Percentiles rank a stretch among this genome's conserved stretches.
These are phyloP conservation scores for Lobophora halterata DNA, from an alignment of 2,888 invertebrate species.

Conservation along the genomic window DNA sequence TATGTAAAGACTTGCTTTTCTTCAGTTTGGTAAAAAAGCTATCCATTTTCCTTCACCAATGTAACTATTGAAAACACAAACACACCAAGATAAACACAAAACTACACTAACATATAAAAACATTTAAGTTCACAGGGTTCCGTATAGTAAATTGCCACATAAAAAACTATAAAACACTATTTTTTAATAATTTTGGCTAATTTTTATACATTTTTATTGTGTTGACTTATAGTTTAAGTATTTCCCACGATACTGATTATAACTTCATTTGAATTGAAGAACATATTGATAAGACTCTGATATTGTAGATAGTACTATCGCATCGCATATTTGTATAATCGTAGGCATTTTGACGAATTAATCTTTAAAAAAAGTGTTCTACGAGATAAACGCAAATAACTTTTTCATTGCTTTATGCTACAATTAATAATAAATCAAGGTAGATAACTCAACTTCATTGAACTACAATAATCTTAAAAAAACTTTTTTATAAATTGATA, in stretches of 20 bases:
- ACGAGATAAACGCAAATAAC: too few relatives aligned
- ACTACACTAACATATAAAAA: neutral
- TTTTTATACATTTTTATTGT: too few relatives aligned
- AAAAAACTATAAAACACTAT: conserved; percentile 4
- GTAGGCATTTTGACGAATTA: conserved; percentile 2
- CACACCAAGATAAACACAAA: neutral
- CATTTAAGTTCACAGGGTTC: neutral
- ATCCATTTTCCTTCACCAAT: conserved; percentile 6
- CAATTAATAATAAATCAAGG: too few relatives aligned
- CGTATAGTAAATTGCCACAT: neutral
- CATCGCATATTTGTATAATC: conserved; percentile 16
- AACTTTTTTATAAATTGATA: too few relatives aligned
- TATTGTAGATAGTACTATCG: conserved; percentile 14
- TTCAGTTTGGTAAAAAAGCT: conserved; percentile 12
- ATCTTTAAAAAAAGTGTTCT: neutral
- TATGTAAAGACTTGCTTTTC: conserved; percentile 22
- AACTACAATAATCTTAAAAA: too few relatives aligned
- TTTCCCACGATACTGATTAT: conserved; percentile 16
- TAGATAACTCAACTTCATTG: too few relatives aligned
- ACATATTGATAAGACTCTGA: conserved; percentile 13
- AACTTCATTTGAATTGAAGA: conserved; percentile 12
- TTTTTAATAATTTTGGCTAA: too few relatives aligned
- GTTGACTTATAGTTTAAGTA: too few relatives aligned
- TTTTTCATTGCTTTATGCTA: too few relatives aligned
- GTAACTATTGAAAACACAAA: neutral